These are phyloP conservation scores for Talpa occidentalis DNA, from an alignment of 2,113 vertebrate species.

Conservation along the genomic window DNA sequence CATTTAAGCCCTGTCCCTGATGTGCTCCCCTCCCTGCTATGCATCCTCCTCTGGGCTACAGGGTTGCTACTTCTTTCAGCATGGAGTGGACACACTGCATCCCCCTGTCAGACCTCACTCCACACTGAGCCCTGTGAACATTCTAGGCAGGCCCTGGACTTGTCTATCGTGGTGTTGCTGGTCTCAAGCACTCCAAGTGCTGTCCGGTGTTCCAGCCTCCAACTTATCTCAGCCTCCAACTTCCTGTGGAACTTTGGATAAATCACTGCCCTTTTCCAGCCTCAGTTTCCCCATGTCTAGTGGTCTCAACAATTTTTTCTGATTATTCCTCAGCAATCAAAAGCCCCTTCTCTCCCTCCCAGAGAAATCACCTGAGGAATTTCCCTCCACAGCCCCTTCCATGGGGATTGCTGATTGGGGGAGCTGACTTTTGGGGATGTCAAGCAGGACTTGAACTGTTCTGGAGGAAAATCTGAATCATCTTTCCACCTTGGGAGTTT, in stretches of 20 bases:
- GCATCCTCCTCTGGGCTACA: background rate
- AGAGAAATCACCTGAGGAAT: conserved; percentile 1
- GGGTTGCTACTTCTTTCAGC: background rate
- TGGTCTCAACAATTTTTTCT: background rate
- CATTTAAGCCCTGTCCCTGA: background rate
- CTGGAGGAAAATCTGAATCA: conserved; percentile 61
- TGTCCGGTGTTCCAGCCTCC: fast-evolving
- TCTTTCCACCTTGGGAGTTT: background rate
- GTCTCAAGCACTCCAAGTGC: background rate
- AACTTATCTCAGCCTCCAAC: background rate
- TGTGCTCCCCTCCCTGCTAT: background rate
- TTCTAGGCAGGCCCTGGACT: background rate
- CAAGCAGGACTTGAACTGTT: background rate
- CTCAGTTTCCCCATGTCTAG: background rate
- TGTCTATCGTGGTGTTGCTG: no score
- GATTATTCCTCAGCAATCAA: background rate
- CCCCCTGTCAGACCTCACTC: background rate
- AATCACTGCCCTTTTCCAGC: background rate
- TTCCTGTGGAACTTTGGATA: background rate
- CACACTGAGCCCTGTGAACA: background rate
- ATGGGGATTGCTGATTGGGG: background rate
- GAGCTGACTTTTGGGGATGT: background rate
- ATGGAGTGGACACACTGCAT: fast-evolving
- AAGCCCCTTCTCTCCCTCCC: background rate
- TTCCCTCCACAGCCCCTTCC: background rate